phyloP scores from a whole-genome alignment of 1,140 invertebrate genomes.

The Drosophila aff. region DNA sequence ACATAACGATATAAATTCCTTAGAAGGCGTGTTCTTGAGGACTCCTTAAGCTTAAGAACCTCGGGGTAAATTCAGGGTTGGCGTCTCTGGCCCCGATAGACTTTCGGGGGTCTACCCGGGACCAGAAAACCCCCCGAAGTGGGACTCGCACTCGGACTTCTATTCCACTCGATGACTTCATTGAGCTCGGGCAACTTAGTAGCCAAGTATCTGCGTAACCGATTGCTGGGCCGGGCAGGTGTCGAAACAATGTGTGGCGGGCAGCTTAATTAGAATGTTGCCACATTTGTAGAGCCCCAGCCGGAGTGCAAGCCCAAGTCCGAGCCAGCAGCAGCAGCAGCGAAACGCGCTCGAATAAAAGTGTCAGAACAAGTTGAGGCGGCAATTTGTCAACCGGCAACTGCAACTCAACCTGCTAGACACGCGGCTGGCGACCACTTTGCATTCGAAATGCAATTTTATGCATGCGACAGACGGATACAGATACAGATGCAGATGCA shows the following conservation, averaged over 20 bases:
- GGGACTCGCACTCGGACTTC: not conserved
- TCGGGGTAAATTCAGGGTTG: not conserved
- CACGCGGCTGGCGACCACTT: constrained; percentile 52
- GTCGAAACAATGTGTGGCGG: constrained; percentile 79
- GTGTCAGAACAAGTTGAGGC: constrained; percentile 79
- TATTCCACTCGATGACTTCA: constrained; percentile 47
- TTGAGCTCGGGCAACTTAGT: constrained; percentile 11
- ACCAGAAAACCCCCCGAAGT: constrained; percentile 1
- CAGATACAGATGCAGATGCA: not conserved
- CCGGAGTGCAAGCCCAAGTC: not conserved
- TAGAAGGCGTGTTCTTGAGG: no score
- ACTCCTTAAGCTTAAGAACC: no score
- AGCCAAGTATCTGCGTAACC: not conserved
- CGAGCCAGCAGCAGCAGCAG: not conserved
- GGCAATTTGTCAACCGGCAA: constrained; percentile 79
- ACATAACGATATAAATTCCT: no score
- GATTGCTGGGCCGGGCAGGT: constrained; percentile 55
- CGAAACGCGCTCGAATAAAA: constrained; percentile 56
- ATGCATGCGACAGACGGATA: not conserved
- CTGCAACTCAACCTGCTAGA: constrained; percentile 58
- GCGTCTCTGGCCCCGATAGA: no score
- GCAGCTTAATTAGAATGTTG: constrained; percentile 81
- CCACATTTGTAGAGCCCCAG: constrained; percentile 62
- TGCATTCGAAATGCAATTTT: constrained; percentile 78
- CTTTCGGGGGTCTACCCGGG: constrained; percentile 10